Conservation (phyloP, 2,113 vertebrate species). For the Pseudorhombus dupliciocellatus region DNA sequence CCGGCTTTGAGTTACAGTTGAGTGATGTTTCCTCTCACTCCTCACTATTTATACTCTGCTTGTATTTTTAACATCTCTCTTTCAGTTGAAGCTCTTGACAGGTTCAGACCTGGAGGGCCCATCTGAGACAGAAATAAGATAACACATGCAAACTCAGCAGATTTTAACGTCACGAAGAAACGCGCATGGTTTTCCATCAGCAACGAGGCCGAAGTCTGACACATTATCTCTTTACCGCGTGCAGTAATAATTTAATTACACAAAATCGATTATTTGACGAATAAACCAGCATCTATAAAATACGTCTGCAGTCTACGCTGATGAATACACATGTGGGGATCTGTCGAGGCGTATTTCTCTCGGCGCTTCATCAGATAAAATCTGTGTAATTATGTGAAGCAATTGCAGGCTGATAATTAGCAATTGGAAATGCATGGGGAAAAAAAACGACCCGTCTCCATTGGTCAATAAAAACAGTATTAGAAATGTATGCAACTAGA, state of each 20-base stretch:
- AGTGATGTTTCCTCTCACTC: too few species aligned
- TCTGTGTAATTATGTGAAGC: not conserved
- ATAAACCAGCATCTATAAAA: not conserved
- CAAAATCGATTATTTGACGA: too few species aligned
- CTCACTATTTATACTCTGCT: too few species aligned
- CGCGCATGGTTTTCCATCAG: too few species aligned
- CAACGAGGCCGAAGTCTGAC: too few species aligned
- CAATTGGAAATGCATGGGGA: not conserved
- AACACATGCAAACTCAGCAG: not conserved
- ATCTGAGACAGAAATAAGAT: not conserved
- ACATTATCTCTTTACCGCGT: too few species aligned
- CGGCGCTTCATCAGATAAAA: not conserved
- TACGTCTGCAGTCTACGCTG: not conserved
- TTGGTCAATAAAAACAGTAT: not conserved
- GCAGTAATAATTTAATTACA: not conserved
- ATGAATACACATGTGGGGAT: not conserved
- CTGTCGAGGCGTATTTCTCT: too few species aligned
- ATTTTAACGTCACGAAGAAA: too few species aligned
- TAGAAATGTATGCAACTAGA: too few species aligned
- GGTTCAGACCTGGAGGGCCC: not conserved
- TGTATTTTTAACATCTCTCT: not conserved
- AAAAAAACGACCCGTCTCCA: not conserved
- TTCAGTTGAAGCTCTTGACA: not conserved
- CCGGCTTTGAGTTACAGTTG: too few species aligned
- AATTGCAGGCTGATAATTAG: not conserved